phyloP scores from a whole-genome alignment of 2,113 vertebrate genomes.

The Dromaius novaehollandiae region DNA sequence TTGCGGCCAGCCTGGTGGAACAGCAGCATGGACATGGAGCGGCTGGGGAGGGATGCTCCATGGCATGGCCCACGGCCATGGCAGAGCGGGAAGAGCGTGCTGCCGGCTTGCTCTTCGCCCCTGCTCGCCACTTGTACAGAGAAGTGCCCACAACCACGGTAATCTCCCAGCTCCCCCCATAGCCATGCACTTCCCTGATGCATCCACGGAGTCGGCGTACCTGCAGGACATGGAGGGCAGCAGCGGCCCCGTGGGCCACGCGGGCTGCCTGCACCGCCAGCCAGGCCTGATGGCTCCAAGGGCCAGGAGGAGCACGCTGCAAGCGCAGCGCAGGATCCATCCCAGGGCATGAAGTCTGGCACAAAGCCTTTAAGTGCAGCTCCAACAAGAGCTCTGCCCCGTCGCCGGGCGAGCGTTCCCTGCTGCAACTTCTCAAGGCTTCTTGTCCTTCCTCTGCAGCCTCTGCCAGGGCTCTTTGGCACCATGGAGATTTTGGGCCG shows the following conservation, averaged over 20 bases:
- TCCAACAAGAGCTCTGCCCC: neutral
- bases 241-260: too few relatives aligned
- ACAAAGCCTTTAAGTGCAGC: neutral
- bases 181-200: neutral
- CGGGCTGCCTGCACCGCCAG: too few relatives aligned
- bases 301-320: too few relatives aligned
- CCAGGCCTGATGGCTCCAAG: too few relatives aligned
- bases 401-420: too few relatives aligned
- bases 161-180: neutral
- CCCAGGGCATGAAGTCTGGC: accelerated
- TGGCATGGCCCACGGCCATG: neutral
- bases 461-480: neutral
- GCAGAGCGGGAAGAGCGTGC: neutral
- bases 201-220: accelerated
- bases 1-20: too few relatives aligned
- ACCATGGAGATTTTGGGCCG: neutral
- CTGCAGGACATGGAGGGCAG: neutral
- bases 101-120: too few relatives aligned
- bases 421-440: neutral
- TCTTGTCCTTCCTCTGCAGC: neutral
- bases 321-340: neutral
- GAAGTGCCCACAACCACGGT: neutral
- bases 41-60: too few relatives aligned
- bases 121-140: neutral
- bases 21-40: too few relatives aligned